phyloP scores from a whole-genome alignment of 1,140 invertebrate species.

The Bombus polaris region DNA sequence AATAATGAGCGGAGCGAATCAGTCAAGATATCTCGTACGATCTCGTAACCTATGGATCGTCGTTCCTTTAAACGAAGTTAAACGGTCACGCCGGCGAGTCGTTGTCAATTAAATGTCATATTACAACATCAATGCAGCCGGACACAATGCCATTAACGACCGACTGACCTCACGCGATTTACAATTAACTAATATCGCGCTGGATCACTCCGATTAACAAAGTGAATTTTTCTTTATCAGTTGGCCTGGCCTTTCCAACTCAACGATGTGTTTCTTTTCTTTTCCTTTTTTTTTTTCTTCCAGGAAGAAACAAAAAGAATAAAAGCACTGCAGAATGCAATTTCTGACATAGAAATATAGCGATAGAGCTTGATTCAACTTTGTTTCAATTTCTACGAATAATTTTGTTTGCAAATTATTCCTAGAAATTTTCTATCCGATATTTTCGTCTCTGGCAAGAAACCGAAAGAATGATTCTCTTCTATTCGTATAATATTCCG shows the following conservation, averaged over 20 bases:
- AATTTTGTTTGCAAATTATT: no score
- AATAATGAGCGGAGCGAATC: neutral
- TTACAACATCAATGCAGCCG: slow-evolving; percentile 32
- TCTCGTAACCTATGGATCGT: slow-evolving; percentile 19
- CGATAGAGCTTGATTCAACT: no score
- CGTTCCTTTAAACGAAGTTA: slow-evolving; percentile 18
- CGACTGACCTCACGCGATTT: slow-evolving; percentile 27
- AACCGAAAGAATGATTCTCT: no score
- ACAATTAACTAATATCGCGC: slow-evolving; percentile 22
- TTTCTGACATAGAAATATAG: no score
- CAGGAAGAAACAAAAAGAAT: no score
- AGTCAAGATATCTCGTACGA: slow-evolving; percentile 20
- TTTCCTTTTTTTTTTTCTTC: no score
- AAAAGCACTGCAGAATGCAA: no score
- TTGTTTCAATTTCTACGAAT: no score
- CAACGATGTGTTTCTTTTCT: no score
- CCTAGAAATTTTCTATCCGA: no score
- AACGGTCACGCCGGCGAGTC: slow-evolving; percentile 8
- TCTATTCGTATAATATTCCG: no score
- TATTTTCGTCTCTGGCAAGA: no score
- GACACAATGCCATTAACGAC: slow-evolving; percentile 15
- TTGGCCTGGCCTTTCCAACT: neutral
- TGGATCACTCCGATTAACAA: neutral
- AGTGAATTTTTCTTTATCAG: neutral
- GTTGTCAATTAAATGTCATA: slow-evolving; percentile 39